phyloP scores from a whole-genome alignment of 2,113 vertebrate genomes.

The Melanerpes formicivorus region DNA sequence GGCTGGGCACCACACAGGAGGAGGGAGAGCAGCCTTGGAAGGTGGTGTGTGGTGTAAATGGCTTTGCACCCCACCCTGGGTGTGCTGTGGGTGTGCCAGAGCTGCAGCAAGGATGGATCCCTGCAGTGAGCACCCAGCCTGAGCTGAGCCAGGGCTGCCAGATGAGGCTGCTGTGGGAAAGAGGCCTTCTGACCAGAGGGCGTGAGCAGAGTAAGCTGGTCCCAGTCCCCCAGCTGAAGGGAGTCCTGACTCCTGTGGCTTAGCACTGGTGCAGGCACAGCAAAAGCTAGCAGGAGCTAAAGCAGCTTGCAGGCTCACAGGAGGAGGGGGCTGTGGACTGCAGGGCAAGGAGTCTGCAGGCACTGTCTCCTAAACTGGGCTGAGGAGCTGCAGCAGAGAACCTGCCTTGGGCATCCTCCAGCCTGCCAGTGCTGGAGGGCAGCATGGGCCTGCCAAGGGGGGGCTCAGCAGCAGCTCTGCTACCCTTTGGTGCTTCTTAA shows the following conservation, averaged over 20 bases:
- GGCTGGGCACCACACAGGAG: not conserved
- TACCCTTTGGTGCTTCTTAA: not conserved
- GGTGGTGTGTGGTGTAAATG: not conserved
- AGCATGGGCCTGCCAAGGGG: not conserved
- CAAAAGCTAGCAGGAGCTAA: not conserved
- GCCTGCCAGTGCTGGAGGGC: not conserved
- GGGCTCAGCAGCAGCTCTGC: not conserved
- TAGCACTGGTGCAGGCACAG: not conserved
- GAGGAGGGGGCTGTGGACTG: not conserved
- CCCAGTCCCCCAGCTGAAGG: not conserved
- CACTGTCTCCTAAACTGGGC: not conserved
- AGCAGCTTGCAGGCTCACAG: not conserved
- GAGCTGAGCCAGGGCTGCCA: not conserved
- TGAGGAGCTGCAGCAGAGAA: not conserved
- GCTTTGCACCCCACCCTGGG: not conserved
- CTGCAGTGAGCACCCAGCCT: not conserved
- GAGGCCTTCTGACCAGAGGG: not conserved
- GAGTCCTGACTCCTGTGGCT: not conserved
- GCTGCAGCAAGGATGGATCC: not conserved
- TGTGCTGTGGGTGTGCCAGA: not conserved
- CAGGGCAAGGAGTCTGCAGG: rapidly evolving
- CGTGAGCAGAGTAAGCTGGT: not conserved
- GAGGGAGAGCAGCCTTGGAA: not conserved
- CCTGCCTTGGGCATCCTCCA: not conserved
- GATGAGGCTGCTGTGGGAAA: not conserved